Evolutionary conservation across 2,113 vertebrate species (phyloP), one percentile per base, ranked within the genome.

Genomic region (Gavia stellata): DNA sequence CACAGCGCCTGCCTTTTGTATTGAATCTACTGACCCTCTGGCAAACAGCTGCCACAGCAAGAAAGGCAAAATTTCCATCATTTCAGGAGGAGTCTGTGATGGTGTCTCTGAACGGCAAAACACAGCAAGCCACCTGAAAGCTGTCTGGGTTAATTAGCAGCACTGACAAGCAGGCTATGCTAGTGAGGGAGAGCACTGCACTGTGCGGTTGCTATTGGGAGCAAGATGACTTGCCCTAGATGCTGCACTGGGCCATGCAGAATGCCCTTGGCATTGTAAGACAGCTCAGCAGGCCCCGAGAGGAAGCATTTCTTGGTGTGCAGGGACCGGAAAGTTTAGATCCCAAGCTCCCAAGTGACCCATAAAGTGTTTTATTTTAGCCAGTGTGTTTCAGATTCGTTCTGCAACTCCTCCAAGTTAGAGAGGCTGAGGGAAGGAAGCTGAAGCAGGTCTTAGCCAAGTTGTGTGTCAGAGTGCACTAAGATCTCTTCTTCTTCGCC

Each of bases 141-240:
- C 95, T 85, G 93, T 87, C 90, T 72, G 66, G 53, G 52, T 61
- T 95, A 63, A 90, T 85, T n/a, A 90, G 78, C 65, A 75, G 90
- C 84, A 29, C 73, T 49, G 91, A 53, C 40, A 65, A 94, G 78
- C 65, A 77, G 68, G 65, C 74, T 72, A 0, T 17, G 44, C 49
- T 25, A 2, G 81, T 1, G 38, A 85, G 56, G 91, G 59, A 88
- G n/a, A 82, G 75, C 1, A 0, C 49, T 65, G 66, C 66, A 8
- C 24, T 3, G 36, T 29, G 17, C 49, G 85, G 29, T 19, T 70
- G 82, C 53, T 82, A 44, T 21, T 56, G 74, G 50, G 80, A 78
- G n/a, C 0, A 8, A 38, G 72, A 17, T 19, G 33, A 47, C 16
- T 38, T 21, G 38, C 47, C 20, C 42, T 26, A 52, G 65, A 21